These are phyloP conservation scores for Hydropotes inermis DNA, from an alignment of 2,113 vertebrate species.

Conservation along the genomic window DNA sequence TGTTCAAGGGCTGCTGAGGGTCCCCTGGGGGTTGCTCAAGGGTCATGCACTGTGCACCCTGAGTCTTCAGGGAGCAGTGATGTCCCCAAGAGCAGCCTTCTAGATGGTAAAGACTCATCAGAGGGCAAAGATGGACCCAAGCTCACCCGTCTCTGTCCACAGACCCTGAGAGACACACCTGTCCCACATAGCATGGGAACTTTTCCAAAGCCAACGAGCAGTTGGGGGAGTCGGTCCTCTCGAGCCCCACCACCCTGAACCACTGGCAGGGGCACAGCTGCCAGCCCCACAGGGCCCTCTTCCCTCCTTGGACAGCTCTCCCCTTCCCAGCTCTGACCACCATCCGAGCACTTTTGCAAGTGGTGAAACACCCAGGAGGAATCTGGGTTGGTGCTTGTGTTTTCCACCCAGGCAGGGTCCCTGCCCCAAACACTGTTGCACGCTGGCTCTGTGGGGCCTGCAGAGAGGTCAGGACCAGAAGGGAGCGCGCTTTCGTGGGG, in stretches of 20 bases:
- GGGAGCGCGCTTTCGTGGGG: accelerated
- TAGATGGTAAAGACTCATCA: accelerated
- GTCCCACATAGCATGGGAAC: no score
- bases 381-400: not conserved
- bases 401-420: not conserved
- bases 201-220: not conserved
- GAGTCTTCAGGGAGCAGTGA: not conserved
- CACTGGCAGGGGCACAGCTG: accelerated
- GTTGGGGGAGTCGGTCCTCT: not conserved
- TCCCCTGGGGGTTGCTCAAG: not conserved
- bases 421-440: not conserved
- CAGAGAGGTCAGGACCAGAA: not conserved
- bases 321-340: not conserved
- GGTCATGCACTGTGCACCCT: not conserved
- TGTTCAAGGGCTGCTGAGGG: not conserved
- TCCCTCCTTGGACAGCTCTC: no score
- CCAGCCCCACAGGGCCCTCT: not conserved
- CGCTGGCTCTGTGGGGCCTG: not conserved
- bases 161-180: not conserved
- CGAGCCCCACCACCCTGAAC: accelerated
- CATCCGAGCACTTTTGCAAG: not conserved
- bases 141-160: accelerated
- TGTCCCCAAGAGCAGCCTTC: accelerated
- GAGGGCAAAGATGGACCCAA: accelerated
- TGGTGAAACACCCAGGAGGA: not conserved